Evolutionary conservation across 2,888 invertebrate species (phyloP).

Genomic region (Thereva unica): DNA sequence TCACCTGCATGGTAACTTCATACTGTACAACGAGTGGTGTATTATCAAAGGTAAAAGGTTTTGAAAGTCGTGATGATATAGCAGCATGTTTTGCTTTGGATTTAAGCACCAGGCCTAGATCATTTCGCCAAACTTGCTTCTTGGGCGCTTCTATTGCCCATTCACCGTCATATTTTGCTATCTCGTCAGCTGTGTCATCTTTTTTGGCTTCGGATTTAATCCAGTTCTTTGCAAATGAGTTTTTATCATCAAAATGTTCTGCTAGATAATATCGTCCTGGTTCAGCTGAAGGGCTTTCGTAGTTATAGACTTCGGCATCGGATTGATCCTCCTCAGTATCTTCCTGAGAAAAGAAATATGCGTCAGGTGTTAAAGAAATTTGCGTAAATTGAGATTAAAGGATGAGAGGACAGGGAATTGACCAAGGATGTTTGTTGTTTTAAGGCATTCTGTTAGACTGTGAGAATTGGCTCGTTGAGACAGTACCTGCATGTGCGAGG

Average conservation of each 20-base stretch:
- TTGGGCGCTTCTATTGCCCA: constrained; percentile 77
- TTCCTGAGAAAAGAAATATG: neutral
- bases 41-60: constrained; percentile 80
- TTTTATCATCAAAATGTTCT: constrained; percentile 83
- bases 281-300: constrained; percentile 72
- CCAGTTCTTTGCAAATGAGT: constrained; percentile 79
- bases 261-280: constrained; percentile 71
- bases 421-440: too few relatives aligned
- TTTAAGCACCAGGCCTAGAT: constrained; percentile 86
- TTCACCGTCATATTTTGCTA: constrained; percentile 92
- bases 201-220: constrained; percentile 88
- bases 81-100: constrained; percentile 97
- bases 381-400: neutral
- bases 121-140: constrained; percentile 77
- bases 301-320: constrained; percentile 54
- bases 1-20: constrained; percentile 81
- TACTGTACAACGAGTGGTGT: constrained; percentile 91
- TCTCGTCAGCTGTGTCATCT: constrained; percentile 81
- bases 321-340: neutral
- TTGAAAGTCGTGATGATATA: constrained; percentile 75
- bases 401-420: too few relatives aligned
- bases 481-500: too few relatives aligned
- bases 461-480: too few relatives aligned
- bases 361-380: neutral
- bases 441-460: too few relatives aligned